Evolutionary conservation across 2,113 vertebrate species (phyloP).

Genomic region (Galbula dea): DNA sequence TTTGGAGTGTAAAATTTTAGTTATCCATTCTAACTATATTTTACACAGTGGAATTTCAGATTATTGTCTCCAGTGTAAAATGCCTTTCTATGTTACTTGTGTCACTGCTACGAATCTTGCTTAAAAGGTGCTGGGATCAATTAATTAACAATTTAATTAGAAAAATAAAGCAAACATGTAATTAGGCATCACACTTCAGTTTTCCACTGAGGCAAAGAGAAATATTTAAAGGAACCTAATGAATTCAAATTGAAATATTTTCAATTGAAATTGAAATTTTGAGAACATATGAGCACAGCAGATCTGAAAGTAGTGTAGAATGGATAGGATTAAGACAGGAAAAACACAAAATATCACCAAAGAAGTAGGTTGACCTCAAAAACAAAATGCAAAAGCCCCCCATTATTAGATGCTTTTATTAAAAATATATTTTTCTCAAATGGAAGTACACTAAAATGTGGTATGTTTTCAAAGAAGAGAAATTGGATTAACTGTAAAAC

Average conservation of each 20-base stretch:
- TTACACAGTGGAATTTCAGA: not conserved
- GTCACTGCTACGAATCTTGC: not conserved
- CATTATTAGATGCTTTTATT: not conserved
- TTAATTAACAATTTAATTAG: constrained; percentile 20
- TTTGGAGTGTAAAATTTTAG: not conserved
- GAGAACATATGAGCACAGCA: not conserved
- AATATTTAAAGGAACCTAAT: not conserved
- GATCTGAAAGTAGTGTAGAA: not conserved
- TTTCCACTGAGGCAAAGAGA: not conserved
- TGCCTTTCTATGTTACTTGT: not conserved
- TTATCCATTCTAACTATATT: not conserved
- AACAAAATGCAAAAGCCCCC: not conserved
- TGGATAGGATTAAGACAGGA: not conserved
- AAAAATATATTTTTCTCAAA: not conserved
- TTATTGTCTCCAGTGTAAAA: not conserved
- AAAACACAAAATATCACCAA: not conserved
- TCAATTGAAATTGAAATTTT: no score
- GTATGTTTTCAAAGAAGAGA: not conserved
- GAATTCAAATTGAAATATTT: not conserved
- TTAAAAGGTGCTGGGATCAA: not conserved
- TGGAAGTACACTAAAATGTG: not conserved
- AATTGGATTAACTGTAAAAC: not conserved
- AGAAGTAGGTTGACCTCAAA: not conserved
- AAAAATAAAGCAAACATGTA: not conserved
- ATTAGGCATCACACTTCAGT: not conserved